Percentiles rank a stretch among this genome's conserved stretches.
Evolutionary conservation across 2,888 invertebrate genomes (phyloP).

Genomic region (Drosophila cognata): DNA sequence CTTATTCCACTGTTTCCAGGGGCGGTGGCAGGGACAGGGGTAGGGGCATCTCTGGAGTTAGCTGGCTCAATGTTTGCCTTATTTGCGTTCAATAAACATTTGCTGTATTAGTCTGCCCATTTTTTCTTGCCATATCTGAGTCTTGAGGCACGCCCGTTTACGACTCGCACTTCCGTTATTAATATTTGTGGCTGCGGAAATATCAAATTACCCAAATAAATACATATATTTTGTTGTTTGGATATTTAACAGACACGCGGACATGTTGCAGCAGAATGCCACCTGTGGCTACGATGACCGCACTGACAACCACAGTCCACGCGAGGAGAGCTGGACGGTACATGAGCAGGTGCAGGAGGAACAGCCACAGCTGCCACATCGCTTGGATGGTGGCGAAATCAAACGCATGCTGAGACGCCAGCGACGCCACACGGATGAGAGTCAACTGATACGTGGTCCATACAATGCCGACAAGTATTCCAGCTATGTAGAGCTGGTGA

Average conservation of each 20-base stretch:
- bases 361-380: slow-evolving; percentile 38
- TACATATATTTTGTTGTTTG: slow-evolving; percentile 30
- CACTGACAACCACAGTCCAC: slow-evolving; percentile 56
- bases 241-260: slow-evolving; percentile 76
- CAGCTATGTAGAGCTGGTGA: slow-evolving; percentile 94
- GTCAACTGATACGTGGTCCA: slow-evolving; percentile 90
- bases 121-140: slow-evolving; percentile 6
- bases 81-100: slow-evolving; percentile 69
- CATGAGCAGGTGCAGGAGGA: neutral
- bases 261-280: slow-evolving; percentile 86
- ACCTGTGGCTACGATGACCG: slow-evolving; percentile 85
- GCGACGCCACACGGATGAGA: slow-evolving; percentile 86
- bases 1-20: slow-evolving; percentile 38
- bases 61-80: slow-evolving; percentile 58
- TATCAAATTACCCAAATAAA: slow-evolving; percentile 58
- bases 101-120: slow-evolving; percentile 44
- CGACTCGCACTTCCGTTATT: slow-evolving; percentile 55
- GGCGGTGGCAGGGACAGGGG: neutral
- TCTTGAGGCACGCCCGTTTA: slow-evolving; percentile 14
- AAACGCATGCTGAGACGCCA: slow-evolving; percentile 88
- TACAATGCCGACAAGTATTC: slow-evolving; percentile 94
- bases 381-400: slow-evolving; percentile 71
- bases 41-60: slow-evolving; percentile 11
- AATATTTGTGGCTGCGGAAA: slow-evolving; percentile 62
- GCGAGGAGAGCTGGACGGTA: neutral